A percentile compares a stretch with the other conserved stretches of the same genome.
phyloP scores from a whole-genome alignment of 2,113 vertebrate genomes.

The Trematocara nigrifrons region DNA sequence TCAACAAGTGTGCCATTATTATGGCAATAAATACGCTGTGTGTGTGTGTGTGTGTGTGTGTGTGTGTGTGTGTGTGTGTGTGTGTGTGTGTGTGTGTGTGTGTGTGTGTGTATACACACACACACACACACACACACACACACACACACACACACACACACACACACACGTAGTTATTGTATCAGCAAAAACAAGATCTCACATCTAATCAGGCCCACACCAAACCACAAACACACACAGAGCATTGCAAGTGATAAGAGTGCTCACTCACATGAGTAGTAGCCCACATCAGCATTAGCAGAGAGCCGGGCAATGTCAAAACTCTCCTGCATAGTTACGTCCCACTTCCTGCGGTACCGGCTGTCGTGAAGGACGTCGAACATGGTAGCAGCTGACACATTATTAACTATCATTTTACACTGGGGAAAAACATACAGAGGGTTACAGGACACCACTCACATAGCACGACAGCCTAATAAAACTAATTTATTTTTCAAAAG shows the following conservation, averaged over 20 bases:
- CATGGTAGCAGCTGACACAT: slow-evolving; percentile 68
- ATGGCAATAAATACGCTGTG: too few relatives aligned
- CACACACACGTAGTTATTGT: not conserved
- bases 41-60: fast-evolving
- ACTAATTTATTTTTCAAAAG: not conserved
- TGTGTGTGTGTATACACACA: too few relatives aligned
- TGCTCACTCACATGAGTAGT: slow-evolving; percentile 76
- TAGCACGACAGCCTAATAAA: not conserved
- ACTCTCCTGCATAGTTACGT: slow-evolving; percentile 64
- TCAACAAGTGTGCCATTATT: too few relatives aligned
- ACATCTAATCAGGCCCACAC: not conserved
- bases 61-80: too few relatives aligned
- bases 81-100: too few relatives aligned
- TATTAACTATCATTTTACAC: slow-evolving; percentile 66
- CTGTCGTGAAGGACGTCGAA: slow-evolving; percentile 73
- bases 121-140: too few relatives aligned
- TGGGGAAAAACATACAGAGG: not conserved
- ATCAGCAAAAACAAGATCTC: not conserved
- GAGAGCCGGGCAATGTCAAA: slow-evolving; percentile 71
- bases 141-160: too few relatives aligned
- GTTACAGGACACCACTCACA: not conserved
- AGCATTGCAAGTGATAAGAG: not conserved
- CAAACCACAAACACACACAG: not conserved
- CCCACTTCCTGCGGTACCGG: slow-evolving; percentile 66
- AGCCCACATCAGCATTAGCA: slow-evolving; percentile 70